These are phyloP conservation scores for Conger conger DNA, from an alignment of 2,113 vertebrate genomes.

Conservation along the genomic window DNA sequence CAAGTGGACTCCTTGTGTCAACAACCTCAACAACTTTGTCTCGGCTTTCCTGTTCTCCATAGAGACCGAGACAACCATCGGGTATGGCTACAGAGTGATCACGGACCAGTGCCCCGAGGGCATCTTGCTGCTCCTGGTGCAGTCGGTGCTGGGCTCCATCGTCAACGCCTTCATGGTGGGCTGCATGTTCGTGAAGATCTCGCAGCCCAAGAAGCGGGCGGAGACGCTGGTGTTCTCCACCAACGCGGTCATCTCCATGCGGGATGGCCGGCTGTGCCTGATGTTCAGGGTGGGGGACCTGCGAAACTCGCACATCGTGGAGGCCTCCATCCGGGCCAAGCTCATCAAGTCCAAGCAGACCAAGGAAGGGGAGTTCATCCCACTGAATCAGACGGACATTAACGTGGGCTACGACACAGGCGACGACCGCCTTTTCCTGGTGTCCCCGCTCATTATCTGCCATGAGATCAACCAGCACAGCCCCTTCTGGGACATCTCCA, in stretches of 20 bases:
- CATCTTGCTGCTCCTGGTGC: conserved; percentile 86
- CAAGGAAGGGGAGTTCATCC: conserved; percentile 85
- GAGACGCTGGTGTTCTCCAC: conserved; percentile 89
- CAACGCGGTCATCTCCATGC: conserved; percentile 84
- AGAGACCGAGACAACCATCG: conserved; percentile 79
- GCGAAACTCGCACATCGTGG: conserved; percentile 88
- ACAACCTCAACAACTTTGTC: conserved; percentile 87
- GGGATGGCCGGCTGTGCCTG: conserved; percentile 83
- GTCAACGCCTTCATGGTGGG: conserved; percentile 86
- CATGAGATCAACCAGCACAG: conserved; percentile 86
- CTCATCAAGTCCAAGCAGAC: conserved; percentile 89
- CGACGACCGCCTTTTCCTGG: conserved; percentile 86
- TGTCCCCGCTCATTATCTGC: conserved; percentile 87
- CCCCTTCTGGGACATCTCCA: conserved; percentile 86
- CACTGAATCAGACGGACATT: conserved; percentile 86
- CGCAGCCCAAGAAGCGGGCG: conserved; percentile 76
- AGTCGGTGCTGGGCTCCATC: conserved; percentile 85
- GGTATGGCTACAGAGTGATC: conserved; percentile 87
- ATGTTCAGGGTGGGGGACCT: conserved; percentile 89
- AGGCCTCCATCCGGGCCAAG: conserved; percentile 86
- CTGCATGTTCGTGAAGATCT: conserved; percentile 86
- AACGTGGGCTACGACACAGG: conserved; percentile 88
- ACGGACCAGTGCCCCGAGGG: conserved; percentile 86
- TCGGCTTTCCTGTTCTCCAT: conserved; percentile 74
- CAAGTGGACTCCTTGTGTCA: conserved; percentile 82